Evolutionary conservation across 2,888 invertebrate genomes (phyloP).

Genomic region (Luperina testacea): DNA sequence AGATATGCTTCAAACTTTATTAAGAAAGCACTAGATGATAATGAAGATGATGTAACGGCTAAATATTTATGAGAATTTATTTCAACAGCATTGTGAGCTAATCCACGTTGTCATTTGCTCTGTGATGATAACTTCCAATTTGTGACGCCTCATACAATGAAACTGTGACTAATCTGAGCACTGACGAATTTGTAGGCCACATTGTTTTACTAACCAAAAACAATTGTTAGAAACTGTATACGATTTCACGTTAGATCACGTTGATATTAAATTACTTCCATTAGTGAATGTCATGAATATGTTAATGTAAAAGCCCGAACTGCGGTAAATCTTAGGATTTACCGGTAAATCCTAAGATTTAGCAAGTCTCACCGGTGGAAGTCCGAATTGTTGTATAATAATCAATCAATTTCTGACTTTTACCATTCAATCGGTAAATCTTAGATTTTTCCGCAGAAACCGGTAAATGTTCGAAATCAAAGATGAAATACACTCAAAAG

Average conservation of each 20-base stretch:
- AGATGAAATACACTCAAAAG: no score
- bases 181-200: slow-evolving; percentile 77
- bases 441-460: no score
- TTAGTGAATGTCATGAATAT: slow-evolving; percentile 43
- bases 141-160: slow-evolving; percentile 68
- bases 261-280: slow-evolving; percentile 63
- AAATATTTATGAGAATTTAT: slow-evolving; percentile 34
- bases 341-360: no score
- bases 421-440: no score
- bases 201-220: slow-evolving; percentile 78
- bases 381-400: no score
- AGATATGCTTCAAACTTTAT: slow-evolving; percentile 17
- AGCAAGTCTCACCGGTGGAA: no score
- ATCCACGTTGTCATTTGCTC: slow-evolving; percentile 59
- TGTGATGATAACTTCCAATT: slow-evolving; percentile 72
- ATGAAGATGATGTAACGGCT: slow-evolving; percentile 47
- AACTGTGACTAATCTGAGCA: slow-evolving; percentile 71
- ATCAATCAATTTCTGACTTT: no score
- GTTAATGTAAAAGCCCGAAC: no score
- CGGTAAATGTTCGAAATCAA: no score
- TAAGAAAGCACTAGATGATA: slow-evolving; percentile 36
- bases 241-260: slow-evolving; percentile 72
- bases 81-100: slow-evolving; percentile 50
- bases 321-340: no score
- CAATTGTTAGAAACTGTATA: slow-evolving; percentile 74